Base-by-base conservation (phyloP, 2,113 vertebrate genomes). In the Delphinapterus leucas region DNA sequence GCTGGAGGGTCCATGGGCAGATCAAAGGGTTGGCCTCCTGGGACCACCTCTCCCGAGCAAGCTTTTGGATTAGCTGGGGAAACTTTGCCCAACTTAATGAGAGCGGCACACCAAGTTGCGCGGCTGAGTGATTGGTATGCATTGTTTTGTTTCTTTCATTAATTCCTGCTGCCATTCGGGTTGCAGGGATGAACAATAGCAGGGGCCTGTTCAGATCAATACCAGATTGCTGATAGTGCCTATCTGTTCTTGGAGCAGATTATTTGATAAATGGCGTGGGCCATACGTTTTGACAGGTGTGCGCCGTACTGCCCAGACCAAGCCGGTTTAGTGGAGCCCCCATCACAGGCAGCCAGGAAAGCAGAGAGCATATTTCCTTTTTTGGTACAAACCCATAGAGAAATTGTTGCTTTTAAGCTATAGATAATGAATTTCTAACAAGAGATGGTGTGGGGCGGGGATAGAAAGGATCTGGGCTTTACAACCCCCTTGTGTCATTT, bases 171-270 rank as follows among this genome's bases (percentile, higher is more conserved):
- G 99, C 99, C 99, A 99, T 98, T 99, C 98, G 98, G 98, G 99
- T 98, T 99, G 99, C 98, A 98, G 98, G 99, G 99, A 99, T 99
- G 99, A 99, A 99, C 99, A 99, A 99, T 99, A 99, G 99, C 99
- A 98, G 98, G 98, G 98, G 98, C 99, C 99, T 98, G 98, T 98
- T 96, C 97, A 98, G 99, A 99, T 99, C 99, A 99, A 99, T 99
- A 99, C 99, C 98, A 99, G 99, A 99, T 99, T 99, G 99, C 99
- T 99, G 99, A 99, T 99, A 99, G 99, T 98, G 99, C 99, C 99
- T 99, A 99, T 99, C 99, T 99, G 99, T 99, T 99, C 99, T 98
- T 98, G 98, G 99, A 99, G 99, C 98, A 99, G 99, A 99, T 99
- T 99, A 99, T 99, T 99, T 99, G 99, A 99, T 99, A 99, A 99